phyloP scores from a whole-genome alignment of 92 coral and sea anemone genomes.

The Virgularia gustaviana region DNA sequence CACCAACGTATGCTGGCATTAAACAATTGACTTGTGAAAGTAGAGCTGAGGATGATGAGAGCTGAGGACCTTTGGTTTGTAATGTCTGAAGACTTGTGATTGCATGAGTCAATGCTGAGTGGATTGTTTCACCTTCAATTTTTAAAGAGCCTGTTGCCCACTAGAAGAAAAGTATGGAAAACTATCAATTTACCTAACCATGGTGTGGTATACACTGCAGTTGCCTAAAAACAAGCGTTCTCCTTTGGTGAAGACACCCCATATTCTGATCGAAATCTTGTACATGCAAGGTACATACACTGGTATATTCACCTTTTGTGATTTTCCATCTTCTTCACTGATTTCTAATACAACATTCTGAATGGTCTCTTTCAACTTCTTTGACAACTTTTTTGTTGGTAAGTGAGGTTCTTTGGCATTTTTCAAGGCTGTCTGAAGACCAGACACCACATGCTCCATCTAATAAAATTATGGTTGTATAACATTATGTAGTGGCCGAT shows the following conservation, averaged over 20 bases:
- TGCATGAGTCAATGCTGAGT: constrained; percentile 61
- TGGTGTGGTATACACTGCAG: too few relatives aligned
- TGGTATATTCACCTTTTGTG: constrained; percentile 12
- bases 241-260: too few relatives aligned
- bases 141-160: constrained; percentile 85
- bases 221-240: too few relatives aligned
- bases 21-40: constrained; percentile 73
- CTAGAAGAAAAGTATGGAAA: constrained; percentile 52
- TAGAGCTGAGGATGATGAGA: constrained; percentile 86
- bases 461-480: not conserved
- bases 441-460: constrained; percentile 31
- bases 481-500: too few relatives aligned
- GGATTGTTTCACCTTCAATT: constrained; percentile 64
- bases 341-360: not conserved
- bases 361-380: constrained; percentile 13
- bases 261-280: too few relatives aligned
- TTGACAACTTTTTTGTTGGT: not conserved
- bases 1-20: constrained; percentile 53
- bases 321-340: constrained; percentile 16
- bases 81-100: constrained; percentile 62
- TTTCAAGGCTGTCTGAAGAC: constrained; percentile 26
- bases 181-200: too few relatives aligned
- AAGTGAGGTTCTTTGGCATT: constrained; percentile 28
- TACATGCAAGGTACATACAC: not conserved
- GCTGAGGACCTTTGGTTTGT: constrained; percentile 68